Conservation (phyloP, 2,797 vertebrate genomes). For the Microhierax caerulescens region DNA sequence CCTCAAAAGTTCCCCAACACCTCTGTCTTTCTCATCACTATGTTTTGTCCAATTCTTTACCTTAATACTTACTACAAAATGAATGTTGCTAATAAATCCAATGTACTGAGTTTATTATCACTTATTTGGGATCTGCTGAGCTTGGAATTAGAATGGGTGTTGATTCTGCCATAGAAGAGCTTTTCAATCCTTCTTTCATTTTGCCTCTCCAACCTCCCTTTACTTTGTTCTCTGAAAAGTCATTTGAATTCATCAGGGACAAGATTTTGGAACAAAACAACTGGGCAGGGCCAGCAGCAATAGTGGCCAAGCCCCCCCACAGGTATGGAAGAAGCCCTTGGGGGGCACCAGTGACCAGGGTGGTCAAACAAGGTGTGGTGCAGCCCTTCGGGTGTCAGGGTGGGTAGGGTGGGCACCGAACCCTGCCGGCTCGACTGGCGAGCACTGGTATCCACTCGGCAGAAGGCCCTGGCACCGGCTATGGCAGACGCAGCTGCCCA, state of each 20-base stretch:
- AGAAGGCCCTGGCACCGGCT: not conserved
- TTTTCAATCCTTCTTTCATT: not conserved
- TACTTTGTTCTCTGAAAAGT: not conserved
- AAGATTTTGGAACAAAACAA: not conserved
- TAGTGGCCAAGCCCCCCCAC: not conserved
- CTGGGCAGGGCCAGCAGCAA: not conserved
- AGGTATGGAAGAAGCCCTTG: not conserved
- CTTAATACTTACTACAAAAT: not conserved
- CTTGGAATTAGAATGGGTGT: not conserved
- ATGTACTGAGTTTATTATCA: not conserved
- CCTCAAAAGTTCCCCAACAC: not conserved
- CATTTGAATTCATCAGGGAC: not conserved
- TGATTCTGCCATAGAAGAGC: not conserved
- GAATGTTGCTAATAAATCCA: not conserved
- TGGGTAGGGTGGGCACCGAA: too few relatives aligned
- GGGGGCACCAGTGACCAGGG: not conserved
- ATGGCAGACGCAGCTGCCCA: not conserved
- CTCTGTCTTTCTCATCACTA: not conserved
- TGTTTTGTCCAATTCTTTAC: not conserved
- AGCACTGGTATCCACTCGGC: not conserved
- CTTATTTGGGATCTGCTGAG: not conserved
- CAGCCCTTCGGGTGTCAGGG: not conserved
- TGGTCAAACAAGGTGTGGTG: not conserved
- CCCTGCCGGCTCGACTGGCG: not conserved
- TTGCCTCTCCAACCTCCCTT: not conserved